These are phyloP conservation scores for Botia almorhae DNA, from an alignment of 2,797 vertebrate species.

Conservation along the genomic window DNA sequence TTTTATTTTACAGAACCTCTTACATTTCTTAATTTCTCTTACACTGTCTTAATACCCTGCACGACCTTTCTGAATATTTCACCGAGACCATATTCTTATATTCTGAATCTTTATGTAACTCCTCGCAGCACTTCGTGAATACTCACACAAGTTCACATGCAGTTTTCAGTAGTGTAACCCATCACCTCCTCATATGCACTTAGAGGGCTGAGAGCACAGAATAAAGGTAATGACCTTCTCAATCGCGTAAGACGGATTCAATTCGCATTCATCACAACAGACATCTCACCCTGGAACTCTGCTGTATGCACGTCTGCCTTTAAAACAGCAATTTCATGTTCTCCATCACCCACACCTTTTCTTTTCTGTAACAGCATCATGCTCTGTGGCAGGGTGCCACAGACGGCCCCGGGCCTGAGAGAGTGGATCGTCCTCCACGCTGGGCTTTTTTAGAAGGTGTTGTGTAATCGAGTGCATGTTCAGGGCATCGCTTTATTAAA, in stretches of 20 bases:
- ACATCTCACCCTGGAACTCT: constrained; percentile 65
- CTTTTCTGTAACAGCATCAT: constrained; percentile 69
- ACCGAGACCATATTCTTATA: neutral
- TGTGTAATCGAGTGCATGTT: constrained; percentile 37
- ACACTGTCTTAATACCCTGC: too few relatives aligned
- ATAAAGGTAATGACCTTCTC: constrained; percentile 72
- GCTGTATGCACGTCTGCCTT: constrained; percentile 68
- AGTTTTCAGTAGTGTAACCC: constrained; percentile 68
- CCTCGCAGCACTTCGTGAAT: neutral
- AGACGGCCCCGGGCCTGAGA: constrained; percentile 57
- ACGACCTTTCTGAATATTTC: neutral
- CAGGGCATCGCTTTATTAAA: constrained; percentile 38
- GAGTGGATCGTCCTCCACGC: neutral
- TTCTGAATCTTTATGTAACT: neutral
- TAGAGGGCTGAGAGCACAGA: constrained; percentile 70
- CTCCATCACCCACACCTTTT: constrained; percentile 71
- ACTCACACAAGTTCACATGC: constrained; percentile 58
- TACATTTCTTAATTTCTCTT: too few relatives aligned
- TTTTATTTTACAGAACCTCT: too few relatives aligned
- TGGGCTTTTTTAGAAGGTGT: constrained; percentile 24
- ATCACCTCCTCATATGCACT: constrained; percentile 74
- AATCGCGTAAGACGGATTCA: constrained; percentile 72
- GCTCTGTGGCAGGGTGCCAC: constrained; percentile 69
- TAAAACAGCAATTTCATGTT: constrained; percentile 70
- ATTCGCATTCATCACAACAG: constrained; percentile 67